Percentiles rank a stretch among this genome's conserved stretches.
These are phyloP conservation scores for Polyommatus icarus DNA, from an alignment of 2,888 invertebrate genomes.

Conservation along the genomic window DNA sequence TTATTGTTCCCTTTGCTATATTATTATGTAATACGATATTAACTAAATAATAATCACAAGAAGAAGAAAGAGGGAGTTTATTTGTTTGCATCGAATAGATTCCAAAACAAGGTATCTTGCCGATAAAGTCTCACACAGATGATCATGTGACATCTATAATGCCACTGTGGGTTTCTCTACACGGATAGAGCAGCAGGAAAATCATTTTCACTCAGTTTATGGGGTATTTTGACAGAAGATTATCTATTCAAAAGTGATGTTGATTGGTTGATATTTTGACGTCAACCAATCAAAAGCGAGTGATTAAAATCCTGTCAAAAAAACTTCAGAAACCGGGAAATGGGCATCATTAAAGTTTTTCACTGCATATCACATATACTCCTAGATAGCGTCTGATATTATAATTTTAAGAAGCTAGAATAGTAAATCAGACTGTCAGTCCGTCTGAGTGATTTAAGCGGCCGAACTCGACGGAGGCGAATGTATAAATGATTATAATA, in stretches of 20 bases:
- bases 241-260: too few species aligned
- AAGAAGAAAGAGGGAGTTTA: too few species aligned
- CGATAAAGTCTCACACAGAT: too few species aligned
- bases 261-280: neutral
- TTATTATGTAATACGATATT: neutral
- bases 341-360: neutral
- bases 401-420: conserved; percentile 26
- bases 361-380: neutral
- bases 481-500: conserved; percentile 42
- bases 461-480: conserved; percentile 29
- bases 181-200: too few species aligned
- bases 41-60: too few species aligned
- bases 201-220: too few species aligned
- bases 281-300: neutral
- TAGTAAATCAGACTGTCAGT: conserved; percentile 22
- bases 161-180: too few species aligned
- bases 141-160: too few species aligned
- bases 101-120: too few species aligned
- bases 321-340: neutral
- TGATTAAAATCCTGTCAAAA: neutral
- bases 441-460: conserved; percentile 39
- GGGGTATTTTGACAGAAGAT: too few species aligned
- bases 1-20: neutral
- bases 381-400: conserved; percentile 18
- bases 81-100: too few species aligned